phyloP scores from a whole-genome alignment of 2,888 invertebrate genomes.

The Nasonia oneida region DNA sequence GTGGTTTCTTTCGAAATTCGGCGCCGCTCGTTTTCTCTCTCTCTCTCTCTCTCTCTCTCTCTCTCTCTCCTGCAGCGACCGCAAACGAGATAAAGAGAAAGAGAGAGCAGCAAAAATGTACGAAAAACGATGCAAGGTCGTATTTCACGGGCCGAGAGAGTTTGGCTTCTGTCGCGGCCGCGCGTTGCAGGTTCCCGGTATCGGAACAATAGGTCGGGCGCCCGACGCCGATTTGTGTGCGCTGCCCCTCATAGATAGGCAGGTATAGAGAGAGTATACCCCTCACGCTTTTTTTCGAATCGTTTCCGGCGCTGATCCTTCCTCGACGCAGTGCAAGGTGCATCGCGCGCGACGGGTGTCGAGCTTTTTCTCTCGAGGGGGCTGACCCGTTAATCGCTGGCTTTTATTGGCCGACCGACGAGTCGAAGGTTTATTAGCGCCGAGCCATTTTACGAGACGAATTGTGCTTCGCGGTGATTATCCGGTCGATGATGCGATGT shows the following conservation, averaged over 20 bases:
- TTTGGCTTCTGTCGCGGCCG: conserved; percentile 37
- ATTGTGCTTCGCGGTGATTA: neutral
- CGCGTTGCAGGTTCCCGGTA: conserved; percentile 50
- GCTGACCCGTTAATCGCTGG: conserved; percentile 9
- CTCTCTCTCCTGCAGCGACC: conserved; percentile 20
- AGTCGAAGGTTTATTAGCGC: neutral
- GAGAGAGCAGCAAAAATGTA: conserved; percentile 51
- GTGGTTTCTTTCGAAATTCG: conserved; percentile 70
- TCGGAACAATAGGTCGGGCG: conserved; percentile 53
- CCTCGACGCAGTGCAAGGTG: neutral
- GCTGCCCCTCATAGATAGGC: conserved; percentile 27
- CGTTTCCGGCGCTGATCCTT: conserved; percentile 30
- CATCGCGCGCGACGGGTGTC: conserved; percentile 1
- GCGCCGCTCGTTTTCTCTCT: conserved; percentile 58
- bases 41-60: neutral
- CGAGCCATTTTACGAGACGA: neutral
- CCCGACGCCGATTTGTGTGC: conserved; percentile 48
- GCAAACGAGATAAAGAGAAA: conserved; percentile 7
- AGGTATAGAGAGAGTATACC: conserved; percentile 30
- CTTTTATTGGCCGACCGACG: neutral
- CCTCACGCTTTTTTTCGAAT: conserved; percentile 30
- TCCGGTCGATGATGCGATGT: neutral
- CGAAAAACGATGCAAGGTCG: conserved; percentile 67
- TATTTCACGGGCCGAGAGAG: conserved; percentile 64
- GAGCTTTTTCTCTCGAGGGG: neutral